Evolutionary conservation across 2,797 vertebrate species (phyloP).

Genomic region (Acanthurus leucopareius): DNA sequence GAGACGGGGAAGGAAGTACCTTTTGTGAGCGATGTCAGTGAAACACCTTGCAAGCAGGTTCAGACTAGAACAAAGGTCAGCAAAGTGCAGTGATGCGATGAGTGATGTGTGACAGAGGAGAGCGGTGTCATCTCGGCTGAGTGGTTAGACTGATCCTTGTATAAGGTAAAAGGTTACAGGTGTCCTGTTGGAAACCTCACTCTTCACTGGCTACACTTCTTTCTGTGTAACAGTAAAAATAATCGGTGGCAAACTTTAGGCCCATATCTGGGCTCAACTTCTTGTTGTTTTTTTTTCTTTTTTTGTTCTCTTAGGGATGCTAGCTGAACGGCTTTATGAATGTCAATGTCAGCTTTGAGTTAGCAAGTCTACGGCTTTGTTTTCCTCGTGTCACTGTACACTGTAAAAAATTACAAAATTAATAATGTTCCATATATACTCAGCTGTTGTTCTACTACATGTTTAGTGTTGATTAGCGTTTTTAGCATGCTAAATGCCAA

Average conservation of each 20-base stretch:
- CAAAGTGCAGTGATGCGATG: conserved; percentile 51
- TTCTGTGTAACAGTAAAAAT: not conserved
- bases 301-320: not conserved
- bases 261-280: not conserved
- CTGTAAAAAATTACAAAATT: too few species aligned
- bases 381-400: too few species aligned
- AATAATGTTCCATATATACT: too few species aligned
- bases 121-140: conserved; percentile 52
- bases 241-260: not conserved
- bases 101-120: conserved; percentile 55
- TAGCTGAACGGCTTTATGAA: not conserved
- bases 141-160: conserved; percentile 4
- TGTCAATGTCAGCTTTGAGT: too few species aligned
- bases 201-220: not conserved
- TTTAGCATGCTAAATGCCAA: too few species aligned
- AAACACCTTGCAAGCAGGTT: conserved; percentile 2
- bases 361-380: too few species aligned
- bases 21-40: conserved; percentile 21
- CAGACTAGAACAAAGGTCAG: conserved; percentile 40
- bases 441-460: too few species aligned
- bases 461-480: too few species aligned
- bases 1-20: conserved; percentile 23
- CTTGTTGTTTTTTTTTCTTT: too few species aligned
- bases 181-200: conserved; percentile 9
- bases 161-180: conserved; percentile 33